Base-by-base conservation (phyloP, 2,797 vertebrate genomes). In the Brachyrhaphis roseni region DNA sequence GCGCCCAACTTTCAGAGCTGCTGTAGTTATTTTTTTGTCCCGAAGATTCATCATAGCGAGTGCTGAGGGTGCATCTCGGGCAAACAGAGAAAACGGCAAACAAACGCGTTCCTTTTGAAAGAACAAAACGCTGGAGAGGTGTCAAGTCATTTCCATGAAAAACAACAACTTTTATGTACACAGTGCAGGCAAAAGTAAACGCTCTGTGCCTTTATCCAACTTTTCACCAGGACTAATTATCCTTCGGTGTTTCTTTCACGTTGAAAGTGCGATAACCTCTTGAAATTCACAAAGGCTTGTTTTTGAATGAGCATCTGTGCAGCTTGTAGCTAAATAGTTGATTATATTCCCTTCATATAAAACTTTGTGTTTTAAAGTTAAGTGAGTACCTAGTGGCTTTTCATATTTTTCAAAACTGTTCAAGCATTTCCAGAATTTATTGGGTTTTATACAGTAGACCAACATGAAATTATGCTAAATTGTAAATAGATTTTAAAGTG, bases 121-220 rank as follows among this genome's bases (percentile, higher is more conserved):
- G 78, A 87, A 88, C 78, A 87, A 84, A 84, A 62, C 75, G 83
- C 86, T 93, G 90, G 90, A 92, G 76, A 46, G 12, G 68, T 78
- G 85, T 89, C 92, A 91, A 93, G 72, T 88, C 13, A 78, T 92
- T 88, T 90, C 75, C 87, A 81, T 86, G 59, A 83, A 51, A 84
- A 57, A 89, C 41, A 81, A 81, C 87, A 46, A 87, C 6, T 59
- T 84, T 87, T 86, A 90, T n/a, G 79, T 86, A 86, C 80, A 77
- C 83, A 77, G 81, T 77, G 72, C 79, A 74, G 81, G 83, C 88
- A 81, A 77, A 75, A 84, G 83, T 81, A 75, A 81, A 85, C 23
- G 84, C 82, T 80, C 62, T 82, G 79, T 78, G 83, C 78, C 36
- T 84, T 75, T 59, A 83, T 85, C 85, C 89, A 90, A 90, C 84